These are phyloP conservation scores for Andrena trimmerana DNA, from an alignment of 2,888 invertebrate species.

Conservation along the genomic window DNA sequence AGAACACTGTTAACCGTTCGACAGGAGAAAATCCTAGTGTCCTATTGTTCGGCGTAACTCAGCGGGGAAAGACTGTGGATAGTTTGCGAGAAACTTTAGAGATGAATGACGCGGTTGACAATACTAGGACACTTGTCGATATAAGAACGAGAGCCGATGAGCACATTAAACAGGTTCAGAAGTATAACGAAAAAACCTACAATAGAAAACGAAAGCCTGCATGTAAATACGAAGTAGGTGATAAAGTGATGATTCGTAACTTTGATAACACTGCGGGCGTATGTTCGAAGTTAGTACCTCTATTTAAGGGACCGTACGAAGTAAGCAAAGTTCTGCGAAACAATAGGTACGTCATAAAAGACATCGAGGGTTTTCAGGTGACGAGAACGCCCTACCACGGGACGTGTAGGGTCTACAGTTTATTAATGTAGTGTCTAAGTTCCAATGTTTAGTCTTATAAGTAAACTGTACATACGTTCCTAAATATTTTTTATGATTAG, in stretches of 20 bases:
- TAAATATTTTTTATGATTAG: not conserved
- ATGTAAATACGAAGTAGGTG: conserved; percentile 47
- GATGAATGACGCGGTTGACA: not conserved
- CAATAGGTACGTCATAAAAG: conserved; percentile 61
- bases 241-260: conserved; percentile 63
- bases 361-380: conserved; percentile 50
- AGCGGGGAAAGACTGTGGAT: conserved; percentile 68
- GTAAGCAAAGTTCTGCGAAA: conserved; percentile 49
- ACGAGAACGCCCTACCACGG: conserved; percentile 45
- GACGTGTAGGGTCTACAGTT: conserved; percentile 23
- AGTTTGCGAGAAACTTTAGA: conserved; percentile 49
- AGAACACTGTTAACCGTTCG: conserved; percentile 53
- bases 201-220: conserved; percentile 69
- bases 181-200: conserved; percentile 68
- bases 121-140: conserved; percentile 56
- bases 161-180: conserved; percentile 64
- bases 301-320: conserved; percentile 63
- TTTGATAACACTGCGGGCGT: conserved; percentile 10
- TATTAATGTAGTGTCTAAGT: not conserved
- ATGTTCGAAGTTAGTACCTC: conserved; percentile 32
- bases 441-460: not conserved
- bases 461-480: no score
- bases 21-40: conserved; percentile 73
- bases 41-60: conserved; percentile 73
- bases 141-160: conserved; percentile 34